Evolutionary conservation across 2,797 vertebrate species (phyloP), one percentile per base, ranked within the genome.

Genomic region (Alauda arvensis): DNA sequence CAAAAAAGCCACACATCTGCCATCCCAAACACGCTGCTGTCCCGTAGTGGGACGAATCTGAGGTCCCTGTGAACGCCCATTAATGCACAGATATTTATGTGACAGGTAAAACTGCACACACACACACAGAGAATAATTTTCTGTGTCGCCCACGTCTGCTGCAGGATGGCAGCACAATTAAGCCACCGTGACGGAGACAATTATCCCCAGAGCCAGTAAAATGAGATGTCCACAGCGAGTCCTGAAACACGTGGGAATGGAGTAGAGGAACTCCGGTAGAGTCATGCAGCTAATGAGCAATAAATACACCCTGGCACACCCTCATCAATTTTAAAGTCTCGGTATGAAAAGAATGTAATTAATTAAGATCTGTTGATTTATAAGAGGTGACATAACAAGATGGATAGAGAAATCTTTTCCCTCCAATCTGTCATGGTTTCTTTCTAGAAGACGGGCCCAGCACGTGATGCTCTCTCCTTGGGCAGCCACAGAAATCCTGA

Each of bases 351-450:
- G 95, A 96, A 96, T 94, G 95, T 93, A 95, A 96, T 96, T 96
- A 96, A 96, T 96, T 95, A 96, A 95, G 93, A 94, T 92, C 92
- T 21, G 91, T 95, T 96, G 96, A 96, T 96, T 96, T 96, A 96
- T 94, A 94, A 94, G 94, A 93, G 91, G 91, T 90, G 93, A 93
- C 95, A 95, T 90, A 89, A 91, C 94, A 96, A 96, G 96, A 96
- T 95, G 89, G 96, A 96, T 96, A 94, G 95, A 91, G 94, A 94
- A 95, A 86, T 90, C 93, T 93, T 96, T 95, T 91, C 67, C 72
- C 68, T 91, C 45, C 75, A 20, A 72, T 94, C 90, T 62, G 79
- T 59, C 80, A 93, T 42, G 57, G 93, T 93, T 90, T 29, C 79
- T 78, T 62, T 85, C 61, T 16, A 48, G 80, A 70, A 60, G 69